Evolutionary conservation across 2,797 vertebrate species (phyloP).

Genomic region (Anguilla anguilla): DNA sequence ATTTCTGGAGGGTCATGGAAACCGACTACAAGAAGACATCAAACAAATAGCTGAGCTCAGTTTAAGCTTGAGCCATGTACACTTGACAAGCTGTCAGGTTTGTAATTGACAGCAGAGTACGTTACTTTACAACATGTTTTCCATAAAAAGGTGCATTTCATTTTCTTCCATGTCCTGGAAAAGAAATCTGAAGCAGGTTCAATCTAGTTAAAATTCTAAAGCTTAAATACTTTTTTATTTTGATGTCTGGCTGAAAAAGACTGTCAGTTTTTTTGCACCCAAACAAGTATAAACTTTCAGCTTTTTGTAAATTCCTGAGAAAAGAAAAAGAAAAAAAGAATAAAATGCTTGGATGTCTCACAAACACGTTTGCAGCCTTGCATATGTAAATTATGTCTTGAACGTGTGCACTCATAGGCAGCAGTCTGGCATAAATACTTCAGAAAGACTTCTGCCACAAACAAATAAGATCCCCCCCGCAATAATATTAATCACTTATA

Average conservation of each 20-base stretch:
- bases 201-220: neutral
- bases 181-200: neutral
- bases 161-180: neutral
- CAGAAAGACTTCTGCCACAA: neutral
- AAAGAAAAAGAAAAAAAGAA: too few relatives aligned
- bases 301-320: neutral
- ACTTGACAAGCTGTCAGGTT: neutral
- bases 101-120: neutral
- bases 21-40: neutral
- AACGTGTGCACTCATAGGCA: neutral
- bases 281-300: neutral
- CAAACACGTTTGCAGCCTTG: neutral
- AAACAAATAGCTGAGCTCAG: neutral
- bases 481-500: neutral
- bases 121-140: neutral
- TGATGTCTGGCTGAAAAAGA: neutral
- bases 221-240: neutral
- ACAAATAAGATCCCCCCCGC: neutral
- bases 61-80: neutral
- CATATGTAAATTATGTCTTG: neutral
- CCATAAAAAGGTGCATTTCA: conserved; percentile 4
- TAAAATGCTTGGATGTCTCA: neutral
- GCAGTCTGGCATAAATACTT: neutral
- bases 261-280: neutral
- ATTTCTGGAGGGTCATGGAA: neutral